Conservation (phyloP, 2,797 vertebrate species). For the Fratercula arctica region DNA sequence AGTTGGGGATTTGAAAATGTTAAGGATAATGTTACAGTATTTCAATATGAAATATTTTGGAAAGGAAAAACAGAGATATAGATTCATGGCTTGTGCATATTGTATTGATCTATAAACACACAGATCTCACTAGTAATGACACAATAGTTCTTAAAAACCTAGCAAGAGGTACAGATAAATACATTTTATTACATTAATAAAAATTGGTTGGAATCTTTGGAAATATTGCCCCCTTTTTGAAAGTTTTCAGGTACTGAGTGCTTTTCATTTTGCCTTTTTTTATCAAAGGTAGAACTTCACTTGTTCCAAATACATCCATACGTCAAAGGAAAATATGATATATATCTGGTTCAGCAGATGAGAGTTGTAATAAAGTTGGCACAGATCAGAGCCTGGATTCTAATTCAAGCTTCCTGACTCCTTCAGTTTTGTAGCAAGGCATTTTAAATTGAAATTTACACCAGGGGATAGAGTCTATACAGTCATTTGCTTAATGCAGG, state of each 20-base stretch:
- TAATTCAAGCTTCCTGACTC: background rate
- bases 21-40: background rate
- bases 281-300: background rate
- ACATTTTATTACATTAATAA: background rate
- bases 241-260: background rate
- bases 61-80: background rate
- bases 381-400: background rate
- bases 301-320: background rate
- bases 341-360: background rate
- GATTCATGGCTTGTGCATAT: background rate
- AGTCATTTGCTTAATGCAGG: slow-evolving; percentile 1
- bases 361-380: background rate
- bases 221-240: background rate
- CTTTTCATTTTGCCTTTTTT: background rate
- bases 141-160: background rate
- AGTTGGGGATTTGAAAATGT: background rate
- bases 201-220: background rate
- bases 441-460: slow-evolving; percentile 48
- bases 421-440: background rate
- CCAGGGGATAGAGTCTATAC: background rate
- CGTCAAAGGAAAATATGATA: background rate
- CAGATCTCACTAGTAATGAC: background rate
- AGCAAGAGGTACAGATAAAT: background rate
- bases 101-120: background rate
- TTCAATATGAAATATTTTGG: background rate